Conservation (phyloP, 2,113 vertebrate genomes). For the Labeo catla region DNA sequence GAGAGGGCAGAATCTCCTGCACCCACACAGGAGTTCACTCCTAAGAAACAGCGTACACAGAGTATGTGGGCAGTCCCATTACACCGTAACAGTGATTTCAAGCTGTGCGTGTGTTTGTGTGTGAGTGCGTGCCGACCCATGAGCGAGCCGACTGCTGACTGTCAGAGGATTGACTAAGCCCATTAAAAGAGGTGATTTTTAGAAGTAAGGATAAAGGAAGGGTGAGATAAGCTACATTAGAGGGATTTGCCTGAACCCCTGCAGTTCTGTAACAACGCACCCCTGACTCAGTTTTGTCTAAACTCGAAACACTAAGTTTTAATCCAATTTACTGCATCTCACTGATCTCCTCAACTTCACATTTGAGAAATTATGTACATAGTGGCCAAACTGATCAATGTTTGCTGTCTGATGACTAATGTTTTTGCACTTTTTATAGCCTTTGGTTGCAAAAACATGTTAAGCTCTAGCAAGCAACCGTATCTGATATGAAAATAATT, state of each 20-base stretch:
- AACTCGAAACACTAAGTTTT: conserved; percentile 35
- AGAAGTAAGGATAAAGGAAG: conserved; percentile 44
- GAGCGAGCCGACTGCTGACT: background rate
- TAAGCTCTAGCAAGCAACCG: background rate
- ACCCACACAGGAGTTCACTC: conserved; percentile 26
- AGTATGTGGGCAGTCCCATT: conserved; percentile 40
- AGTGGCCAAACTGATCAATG: background rate
- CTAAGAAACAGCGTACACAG: conserved; percentile 6
- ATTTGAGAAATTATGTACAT: background rate
- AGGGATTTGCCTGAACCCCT: conserved; percentile 43
- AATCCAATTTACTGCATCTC: conserved; percentile 24
- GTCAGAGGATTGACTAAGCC: conserved; percentile 9
- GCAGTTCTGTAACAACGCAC: background rate
- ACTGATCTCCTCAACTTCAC: conserved; percentile 3
- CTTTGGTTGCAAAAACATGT: background rate
- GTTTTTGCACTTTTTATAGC: background rate
- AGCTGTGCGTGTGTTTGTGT: conserved; percentile 25
- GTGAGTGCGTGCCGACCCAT: background rate
- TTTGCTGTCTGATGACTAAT: background rate
- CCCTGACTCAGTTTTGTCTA: conserved; percentile 22
- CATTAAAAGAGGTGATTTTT: conserved; percentile 35
- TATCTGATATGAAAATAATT: background rate
- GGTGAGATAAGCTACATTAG: conserved; percentile 47
- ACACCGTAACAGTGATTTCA: conserved; percentile 12
- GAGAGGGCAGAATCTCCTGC: conserved; percentile 44